These are phyloP conservation scores for Syngnathus scovelli DNA, from an alignment of 2,113 vertebrate genomes.

Conservation along the genomic window DNA sequence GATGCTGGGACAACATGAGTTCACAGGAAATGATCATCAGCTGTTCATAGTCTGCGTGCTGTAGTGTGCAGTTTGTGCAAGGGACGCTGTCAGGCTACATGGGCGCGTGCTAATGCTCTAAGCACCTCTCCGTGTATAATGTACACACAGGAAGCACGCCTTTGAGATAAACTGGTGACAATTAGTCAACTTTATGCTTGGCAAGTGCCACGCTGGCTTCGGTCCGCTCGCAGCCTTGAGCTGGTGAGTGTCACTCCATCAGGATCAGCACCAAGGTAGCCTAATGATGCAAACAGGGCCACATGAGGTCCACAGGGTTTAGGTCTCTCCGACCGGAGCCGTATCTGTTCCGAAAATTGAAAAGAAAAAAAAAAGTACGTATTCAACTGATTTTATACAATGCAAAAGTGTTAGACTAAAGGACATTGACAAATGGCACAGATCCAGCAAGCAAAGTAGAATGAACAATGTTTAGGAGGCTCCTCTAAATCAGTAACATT, in stretches of 20 bases:
- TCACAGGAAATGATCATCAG: conserved; percentile 50
- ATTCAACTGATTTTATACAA: not conserved
- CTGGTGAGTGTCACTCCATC: conserved; percentile 45
- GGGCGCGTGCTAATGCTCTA: conserved; percentile 7
- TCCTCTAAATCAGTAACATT: conserved; percentile 15
- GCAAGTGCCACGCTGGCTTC: conserved; percentile 7
- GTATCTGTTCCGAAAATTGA: not conserved
- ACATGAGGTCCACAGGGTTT: conserved; percentile 40
- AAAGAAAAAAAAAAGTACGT: not conserved
- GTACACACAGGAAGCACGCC: not conserved
- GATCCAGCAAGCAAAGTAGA: not conserved
- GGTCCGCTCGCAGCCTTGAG: conserved; percentile 37
- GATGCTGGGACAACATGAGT: conserved; percentile 46
- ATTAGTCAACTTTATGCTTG: conserved; percentile 15
- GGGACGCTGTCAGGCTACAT: not conserved
- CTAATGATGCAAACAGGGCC: conserved; percentile 52
- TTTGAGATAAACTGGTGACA: conserved; percentile 22
- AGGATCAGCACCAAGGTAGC: conserved; percentile 44
- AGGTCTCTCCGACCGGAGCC: conserved; percentile 35
- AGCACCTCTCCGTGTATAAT: conserved; percentile 26
- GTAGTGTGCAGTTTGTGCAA: conserved; percentile 11
- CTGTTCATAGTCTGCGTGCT: conserved; percentile 37
- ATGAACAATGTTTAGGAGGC: not conserved
- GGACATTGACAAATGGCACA: not conserved
- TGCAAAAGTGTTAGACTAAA: not conserved